Percentiles rank a stretch among this genome's conserved stretches.
Evolutionary conservation across 2,113 vertebrate genomes (phyloP).

Genomic region (Podarcis cretensis): DNA sequence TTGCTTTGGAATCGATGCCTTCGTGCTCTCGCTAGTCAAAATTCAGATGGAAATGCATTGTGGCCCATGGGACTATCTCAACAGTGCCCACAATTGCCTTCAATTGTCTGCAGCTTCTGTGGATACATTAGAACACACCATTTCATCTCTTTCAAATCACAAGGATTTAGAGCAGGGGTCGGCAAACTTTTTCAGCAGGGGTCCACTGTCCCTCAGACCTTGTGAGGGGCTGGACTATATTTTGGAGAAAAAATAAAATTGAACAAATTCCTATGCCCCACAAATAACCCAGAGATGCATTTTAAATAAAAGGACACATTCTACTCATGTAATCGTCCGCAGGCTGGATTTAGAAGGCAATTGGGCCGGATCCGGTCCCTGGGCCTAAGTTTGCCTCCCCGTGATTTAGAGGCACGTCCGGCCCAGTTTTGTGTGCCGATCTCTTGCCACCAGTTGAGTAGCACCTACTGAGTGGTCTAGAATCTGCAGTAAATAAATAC

Average conservation of each 20-base stretch:
- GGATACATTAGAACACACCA: not conserved
- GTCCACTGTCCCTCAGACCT: too few species aligned
- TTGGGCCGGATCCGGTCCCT: too few species aligned
- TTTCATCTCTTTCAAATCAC: not conserved
- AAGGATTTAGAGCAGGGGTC: not conserved
- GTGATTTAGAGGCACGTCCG: not conserved
- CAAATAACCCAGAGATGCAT: too few species aligned
- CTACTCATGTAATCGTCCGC: too few species aligned
- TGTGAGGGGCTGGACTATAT: too few species aligned
- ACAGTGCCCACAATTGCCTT: not conserved
- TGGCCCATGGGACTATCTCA: slow-evolving; percentile 28
- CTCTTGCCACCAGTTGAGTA: not conserved
- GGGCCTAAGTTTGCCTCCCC: too few species aligned
- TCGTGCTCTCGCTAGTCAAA: slow-evolving; percentile 38
- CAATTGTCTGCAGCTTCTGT: not conserved
- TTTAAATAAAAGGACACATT: too few species aligned
- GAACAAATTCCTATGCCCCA: too few species aligned
- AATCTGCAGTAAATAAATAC: not conserved
- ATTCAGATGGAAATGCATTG: slow-evolving; percentile 21
- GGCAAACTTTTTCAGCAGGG: too few species aligned
- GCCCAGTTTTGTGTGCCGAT: not conserved
- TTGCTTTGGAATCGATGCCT: slow-evolving; percentile 33
- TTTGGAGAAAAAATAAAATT: too few species aligned
- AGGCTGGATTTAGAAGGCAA: too few species aligned
- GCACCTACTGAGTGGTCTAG: not conserved